Conservation (phyloP, 2,888 invertebrate genomes). For the Xanthorhoe designata region DNA sequence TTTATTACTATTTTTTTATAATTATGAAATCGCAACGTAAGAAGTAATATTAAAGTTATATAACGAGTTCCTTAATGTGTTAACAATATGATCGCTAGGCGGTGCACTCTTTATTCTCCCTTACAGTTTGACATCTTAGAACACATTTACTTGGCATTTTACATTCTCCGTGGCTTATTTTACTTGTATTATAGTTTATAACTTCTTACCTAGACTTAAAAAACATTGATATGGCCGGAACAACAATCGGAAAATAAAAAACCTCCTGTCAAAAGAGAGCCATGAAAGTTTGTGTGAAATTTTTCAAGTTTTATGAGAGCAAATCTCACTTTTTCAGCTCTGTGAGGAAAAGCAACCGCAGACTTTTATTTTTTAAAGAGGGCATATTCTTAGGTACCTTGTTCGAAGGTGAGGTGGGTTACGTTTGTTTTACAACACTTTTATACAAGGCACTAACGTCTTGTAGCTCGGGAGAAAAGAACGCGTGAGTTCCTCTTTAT, state of each 20-base stretch:
- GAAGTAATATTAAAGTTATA: no score
- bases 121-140: background rate
- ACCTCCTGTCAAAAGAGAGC: conserved; percentile 10
- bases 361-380: conserved; percentile 67
- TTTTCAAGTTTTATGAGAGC: conserved; percentile 26
- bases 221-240: conserved; percentile 1
- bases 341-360: conserved; percentile 51
- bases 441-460: conserved; percentile 79
- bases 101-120: no score
- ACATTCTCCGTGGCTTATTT: background rate
- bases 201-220: background rate
- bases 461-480: conserved; percentile 72
- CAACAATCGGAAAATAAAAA: conserved; percentile 15
- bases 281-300: conserved; percentile 22
- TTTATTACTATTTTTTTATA: no score
- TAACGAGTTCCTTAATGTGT: no score
- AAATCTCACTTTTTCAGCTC: conserved; percentile 40
- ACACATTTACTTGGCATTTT: background rate
- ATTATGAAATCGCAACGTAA: no score
- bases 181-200: background rate
- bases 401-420: conserved; percentile 57
- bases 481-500: conserved; percentile 70
- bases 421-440: conserved; percentile 83
- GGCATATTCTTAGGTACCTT: conserved; percentile 55
- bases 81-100: no score